phyloP scores from a whole-genome alignment of 2,888 invertebrate species.

The Tolmerus cingulatus region DNA sequence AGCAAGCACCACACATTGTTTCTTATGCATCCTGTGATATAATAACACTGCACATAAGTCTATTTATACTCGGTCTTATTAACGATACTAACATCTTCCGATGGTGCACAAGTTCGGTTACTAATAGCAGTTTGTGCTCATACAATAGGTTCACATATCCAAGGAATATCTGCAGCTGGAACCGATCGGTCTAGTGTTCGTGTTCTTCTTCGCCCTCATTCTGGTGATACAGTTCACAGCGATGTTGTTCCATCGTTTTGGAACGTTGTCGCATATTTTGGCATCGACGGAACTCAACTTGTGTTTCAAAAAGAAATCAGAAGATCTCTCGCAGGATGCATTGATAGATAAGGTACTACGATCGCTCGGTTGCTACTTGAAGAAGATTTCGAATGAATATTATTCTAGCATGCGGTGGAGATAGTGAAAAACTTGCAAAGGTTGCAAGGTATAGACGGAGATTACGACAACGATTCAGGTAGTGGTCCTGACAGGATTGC shows the following conservation, averaged over 20 bases:
- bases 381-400: neutral
- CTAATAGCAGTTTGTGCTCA: neutral
- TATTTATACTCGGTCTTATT: neutral
- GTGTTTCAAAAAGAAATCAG: conserved; percentile 84
- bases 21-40: conserved; percentile 30
- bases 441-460: conserved; percentile 84
- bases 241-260: conserved; percentile 98
- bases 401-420: conserved; percentile 81
- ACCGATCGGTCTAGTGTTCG: conserved; percentile 95
- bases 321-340: conserved; percentile 88
- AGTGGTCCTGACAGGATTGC: conserved; percentile 86
- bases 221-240: conserved; percentile 95
- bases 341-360: conserved; percentile 74
- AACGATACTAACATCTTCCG: neutral
- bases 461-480: conserved; percentile 89
- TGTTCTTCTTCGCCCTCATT: conserved; percentile 96
- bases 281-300: conserved; percentile 92
- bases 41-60: conserved; percentile 36
- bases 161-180: conserved; percentile 94
- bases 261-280: conserved; percentile 94
- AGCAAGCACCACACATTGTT: conserved; percentile 34
- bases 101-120: neutral
- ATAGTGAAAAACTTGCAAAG: conserved; percentile 91
- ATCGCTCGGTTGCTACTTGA: neutral
- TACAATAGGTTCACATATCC: conserved; percentile 77